These are phyloP conservation scores for Papilio helenus DNA, from an alignment of 1,140 invertebrate genomes.

Conservation along the genomic window DNA sequence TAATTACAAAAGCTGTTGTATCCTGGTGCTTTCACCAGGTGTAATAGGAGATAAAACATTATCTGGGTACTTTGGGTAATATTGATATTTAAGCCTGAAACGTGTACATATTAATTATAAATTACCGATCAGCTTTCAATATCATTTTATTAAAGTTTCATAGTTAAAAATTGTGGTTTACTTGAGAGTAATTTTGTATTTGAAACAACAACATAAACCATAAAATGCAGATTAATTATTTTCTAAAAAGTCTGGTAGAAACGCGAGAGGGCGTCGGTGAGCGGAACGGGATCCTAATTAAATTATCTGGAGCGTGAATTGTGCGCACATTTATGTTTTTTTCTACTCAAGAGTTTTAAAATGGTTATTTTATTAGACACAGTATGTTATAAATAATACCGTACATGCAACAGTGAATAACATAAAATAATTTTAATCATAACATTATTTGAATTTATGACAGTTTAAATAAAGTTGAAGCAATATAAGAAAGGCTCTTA, in stretches of 20 bases:
- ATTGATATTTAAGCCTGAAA: neutral
- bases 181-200: constrained; percentile 43
- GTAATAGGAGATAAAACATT: too few species aligned
- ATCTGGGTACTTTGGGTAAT: neutral
- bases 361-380: constrained; percentile 45
- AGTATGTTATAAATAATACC: neutral
- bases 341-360: constrained; percentile 52
- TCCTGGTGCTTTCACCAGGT: too few species aligned
- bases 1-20: too few species aligned
- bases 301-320: constrained; percentile 71
- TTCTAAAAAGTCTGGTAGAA: constrained; percentile 71
- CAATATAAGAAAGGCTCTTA: neutral
- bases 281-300: constrained; percentile 80
- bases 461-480: neutral
- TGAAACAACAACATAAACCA: constrained; percentile 45
- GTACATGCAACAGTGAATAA: neutral
- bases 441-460: neutral
- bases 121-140: neutral
- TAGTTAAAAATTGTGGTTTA: constrained; percentile 23
- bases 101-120: neutral
- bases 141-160: neutral
- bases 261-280: constrained; percentile 64
- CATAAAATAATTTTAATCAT: constrained; percentile 5
- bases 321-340: constrained; percentile 57
- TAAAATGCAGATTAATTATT: constrained; percentile 64